A percentile compares a stretch with the other conserved stretches of the same genome.
Conservation (phyloP, 2,888 invertebrate genomes). For the Lamellibrachia columna region DNA sequence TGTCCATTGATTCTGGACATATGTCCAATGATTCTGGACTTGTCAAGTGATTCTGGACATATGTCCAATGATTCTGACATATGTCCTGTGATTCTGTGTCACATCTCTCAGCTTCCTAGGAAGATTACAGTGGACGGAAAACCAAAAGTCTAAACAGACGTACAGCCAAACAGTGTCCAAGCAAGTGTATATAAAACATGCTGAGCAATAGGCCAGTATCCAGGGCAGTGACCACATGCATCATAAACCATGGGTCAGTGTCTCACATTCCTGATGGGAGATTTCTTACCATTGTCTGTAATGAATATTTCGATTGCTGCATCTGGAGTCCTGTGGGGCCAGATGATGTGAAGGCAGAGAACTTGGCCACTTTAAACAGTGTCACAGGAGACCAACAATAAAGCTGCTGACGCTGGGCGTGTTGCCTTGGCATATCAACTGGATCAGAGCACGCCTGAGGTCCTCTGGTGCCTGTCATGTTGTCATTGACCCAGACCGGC, state of each 20-base stretch:
- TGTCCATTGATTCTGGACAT: background rate
- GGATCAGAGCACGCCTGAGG: background rate
- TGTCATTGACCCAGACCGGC: background rate
- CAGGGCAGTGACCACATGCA: background rate
- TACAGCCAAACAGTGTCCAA: background rate
- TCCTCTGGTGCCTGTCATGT: background rate
- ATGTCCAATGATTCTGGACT: background rate
- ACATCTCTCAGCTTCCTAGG: background rate
- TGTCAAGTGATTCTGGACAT: background rate
- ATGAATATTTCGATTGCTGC: background rate
- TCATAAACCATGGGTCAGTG: background rate
- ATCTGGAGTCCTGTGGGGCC: background rate
- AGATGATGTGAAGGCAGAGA: background rate
- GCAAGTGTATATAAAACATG: background rate
- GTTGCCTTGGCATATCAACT: background rate
- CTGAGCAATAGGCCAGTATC: background rate
- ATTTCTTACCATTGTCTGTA: background rate
- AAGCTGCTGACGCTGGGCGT: background rate
- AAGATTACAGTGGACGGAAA: background rate
- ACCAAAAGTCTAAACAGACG: background rate
- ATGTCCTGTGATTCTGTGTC: background rate
- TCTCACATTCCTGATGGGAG: background rate
- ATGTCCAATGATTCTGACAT: background rate
- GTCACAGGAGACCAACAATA: background rate
- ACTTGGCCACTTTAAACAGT: background rate